Conservation (phyloP, 1,140 invertebrate species). For the Drosophila arizonae region DNA sequence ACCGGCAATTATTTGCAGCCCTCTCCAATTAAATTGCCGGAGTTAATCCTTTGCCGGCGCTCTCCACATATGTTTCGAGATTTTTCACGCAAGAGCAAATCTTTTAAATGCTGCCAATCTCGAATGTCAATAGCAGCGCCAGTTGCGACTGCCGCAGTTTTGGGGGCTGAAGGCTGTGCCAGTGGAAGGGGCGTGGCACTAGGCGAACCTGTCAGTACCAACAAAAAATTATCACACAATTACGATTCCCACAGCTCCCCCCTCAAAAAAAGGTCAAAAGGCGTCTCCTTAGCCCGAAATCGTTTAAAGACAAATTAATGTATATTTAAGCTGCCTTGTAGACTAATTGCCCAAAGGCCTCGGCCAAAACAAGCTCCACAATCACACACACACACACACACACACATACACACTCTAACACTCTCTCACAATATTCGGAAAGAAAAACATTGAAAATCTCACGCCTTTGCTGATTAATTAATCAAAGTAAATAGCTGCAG, state of each 20-base stretch:
- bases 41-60: constrained; percentile 72
- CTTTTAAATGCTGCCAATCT: constrained; percentile 54
- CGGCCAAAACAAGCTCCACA: constrained; percentile 19
- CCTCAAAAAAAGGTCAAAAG: constrained; percentile 16
- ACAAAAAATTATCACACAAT: constrained; percentile 54
- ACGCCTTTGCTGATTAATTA: constrained; percentile 78
- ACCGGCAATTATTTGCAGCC: not conserved
- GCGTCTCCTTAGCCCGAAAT: constrained; percentile 8
- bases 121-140: constrained; percentile 75
- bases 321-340: constrained; percentile 73
- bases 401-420: constrained; percentile 2
- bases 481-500: constrained; percentile 75
- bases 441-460: constrained; percentile 55
- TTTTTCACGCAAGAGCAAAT: constrained; percentile 77
- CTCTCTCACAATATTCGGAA: not conserved
- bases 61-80: constrained; percentile 47
- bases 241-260: not conserved
- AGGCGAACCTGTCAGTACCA: constrained; percentile 61
- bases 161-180: not conserved
- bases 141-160: not conserved
- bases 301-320: constrained; percentile 80
- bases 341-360: constrained; percentile 70
- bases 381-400: constrained; percentile 16
- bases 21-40: not conserved
- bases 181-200: constrained; percentile 14